phyloP scores from a whole-genome alignment of 1,140 invertebrate species.

The Cyclargus thomasi region DNA sequence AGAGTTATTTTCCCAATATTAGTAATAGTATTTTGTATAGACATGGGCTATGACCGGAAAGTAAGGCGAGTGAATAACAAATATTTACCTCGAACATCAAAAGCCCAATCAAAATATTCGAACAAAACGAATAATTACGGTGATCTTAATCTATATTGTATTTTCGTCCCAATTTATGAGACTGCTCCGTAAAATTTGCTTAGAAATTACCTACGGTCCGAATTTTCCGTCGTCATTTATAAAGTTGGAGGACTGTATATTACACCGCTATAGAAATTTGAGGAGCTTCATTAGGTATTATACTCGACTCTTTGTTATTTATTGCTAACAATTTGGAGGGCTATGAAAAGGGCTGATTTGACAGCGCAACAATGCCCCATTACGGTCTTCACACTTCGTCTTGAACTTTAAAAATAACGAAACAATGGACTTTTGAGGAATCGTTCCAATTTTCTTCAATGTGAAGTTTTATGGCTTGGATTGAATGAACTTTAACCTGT shows the following conservation, averaged over 20 bases:
- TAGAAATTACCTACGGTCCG: background rate
- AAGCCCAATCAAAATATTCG: too few species aligned
- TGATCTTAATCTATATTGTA: background rate
- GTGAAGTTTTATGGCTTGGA: too few species aligned
- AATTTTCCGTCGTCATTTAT: background rate
- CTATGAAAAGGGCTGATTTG: conserved; percentile 11
- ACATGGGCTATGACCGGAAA: too few species aligned
- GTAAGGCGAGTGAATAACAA: too few species aligned
- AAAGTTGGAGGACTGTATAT: conserved; percentile 24
- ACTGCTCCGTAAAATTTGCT: background rate
- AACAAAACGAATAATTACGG: background rate
- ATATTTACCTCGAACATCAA: background rate
- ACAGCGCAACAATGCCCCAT: conserved; percentile 1
- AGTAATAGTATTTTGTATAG: too few species aligned
- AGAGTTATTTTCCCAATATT: too few species aligned
- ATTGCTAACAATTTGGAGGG: conserved; percentile 27
- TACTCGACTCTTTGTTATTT: conserved; percentile 36
- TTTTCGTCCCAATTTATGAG: background rate
- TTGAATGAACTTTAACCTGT: too few species aligned
- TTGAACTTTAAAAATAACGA: conserved; percentile 14
- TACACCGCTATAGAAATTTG: background rate
- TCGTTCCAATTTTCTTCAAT: background rate
- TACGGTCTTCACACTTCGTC: background rate
- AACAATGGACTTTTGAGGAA: background rate
- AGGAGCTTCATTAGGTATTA: conserved; percentile 39